phyloP scores from a whole-genome alignment of 2,888 invertebrate genomes.

The Neoaliturus tenellus region DNA sequence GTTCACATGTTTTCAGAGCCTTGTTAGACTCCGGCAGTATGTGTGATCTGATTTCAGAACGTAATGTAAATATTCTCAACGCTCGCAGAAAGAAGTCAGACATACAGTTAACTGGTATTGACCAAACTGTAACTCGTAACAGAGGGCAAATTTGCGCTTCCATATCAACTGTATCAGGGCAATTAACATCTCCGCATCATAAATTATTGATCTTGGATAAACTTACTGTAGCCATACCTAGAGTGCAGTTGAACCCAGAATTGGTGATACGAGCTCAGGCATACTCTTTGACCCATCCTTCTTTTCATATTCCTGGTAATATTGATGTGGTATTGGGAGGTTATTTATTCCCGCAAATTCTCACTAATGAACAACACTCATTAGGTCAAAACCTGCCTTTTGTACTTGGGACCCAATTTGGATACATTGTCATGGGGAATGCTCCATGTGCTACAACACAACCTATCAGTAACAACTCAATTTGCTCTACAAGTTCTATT shows the following conservation, averaged over 20 bases:
- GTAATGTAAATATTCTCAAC: no score
- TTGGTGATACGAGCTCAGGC: no score
- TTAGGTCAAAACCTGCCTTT: background rate
- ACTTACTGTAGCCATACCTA: no score
- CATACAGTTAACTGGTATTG: no score
- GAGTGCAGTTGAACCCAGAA: no score
- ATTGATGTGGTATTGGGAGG: background rate
- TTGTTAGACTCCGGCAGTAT: no score
- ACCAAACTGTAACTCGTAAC: background rate
- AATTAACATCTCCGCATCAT: background rate
- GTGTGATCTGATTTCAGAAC: no score
- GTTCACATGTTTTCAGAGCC: no score
- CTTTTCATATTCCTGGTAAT: background rate
- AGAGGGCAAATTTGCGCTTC: background rate
- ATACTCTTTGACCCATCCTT: background rate
- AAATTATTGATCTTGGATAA: no score
- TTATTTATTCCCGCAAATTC: background rate
- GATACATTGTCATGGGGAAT: background rate
- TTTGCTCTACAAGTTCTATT: background rate
- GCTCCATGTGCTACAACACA: background rate
- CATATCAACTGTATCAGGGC: background rate
- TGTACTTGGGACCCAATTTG: background rate
- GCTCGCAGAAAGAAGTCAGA: background rate
- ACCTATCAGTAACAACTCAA: background rate
- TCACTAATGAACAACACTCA: background rate